Base-by-base conservation (phyloP, 2,888 invertebrate genomes). In the Acronicta leporina region DNA sequence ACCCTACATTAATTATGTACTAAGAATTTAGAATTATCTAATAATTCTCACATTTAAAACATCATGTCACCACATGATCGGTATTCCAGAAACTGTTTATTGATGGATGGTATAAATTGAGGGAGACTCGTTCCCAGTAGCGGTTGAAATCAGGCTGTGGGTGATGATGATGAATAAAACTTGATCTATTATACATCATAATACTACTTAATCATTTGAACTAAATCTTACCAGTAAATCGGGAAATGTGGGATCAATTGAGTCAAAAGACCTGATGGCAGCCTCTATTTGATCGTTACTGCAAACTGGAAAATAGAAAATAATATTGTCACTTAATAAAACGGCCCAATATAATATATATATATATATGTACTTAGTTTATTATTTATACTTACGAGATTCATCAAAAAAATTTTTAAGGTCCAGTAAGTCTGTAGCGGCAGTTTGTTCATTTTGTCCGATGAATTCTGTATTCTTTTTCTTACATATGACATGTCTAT, bases 391-490 rank as follows among this genome's bases (percentile, higher is more conserved):
- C 86, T 81, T 60, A 87, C 87, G 59, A 33, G 73, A 74, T 41
- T 84, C 84, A 40, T 82, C 83, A n/a, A 86, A 80, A 30, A 86
- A 77, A 0, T 55, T 55, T 7, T 84, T 84, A 7, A 86, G 66
- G 4, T 68, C 63, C 2, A 73, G 63, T 11, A 77, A 63, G 5
- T 54, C 63, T 4, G 53, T 30, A 2, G 54, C 62, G 13, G 60
- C 45, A 20, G 7, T 43, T n/a, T 41, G 44, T 43, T 63, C 46
- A 5, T 48, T 54, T 57, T 66, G 58, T 42, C 46, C 55, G 5
- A 15, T 6, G 2, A 25, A 35, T 16, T 77, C 70, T 5, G 55
- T 53, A 3, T 64, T 57, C 68, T 84, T 84, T 57, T 81, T 86
- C 56, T 86, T 85, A 3, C n/a, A 57, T 1, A 25, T 35, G 0